Evolutionary conservation across 2,797 vertebrate genomes (phyloP).

Genomic region (Intellagama lesueurii): DNA sequence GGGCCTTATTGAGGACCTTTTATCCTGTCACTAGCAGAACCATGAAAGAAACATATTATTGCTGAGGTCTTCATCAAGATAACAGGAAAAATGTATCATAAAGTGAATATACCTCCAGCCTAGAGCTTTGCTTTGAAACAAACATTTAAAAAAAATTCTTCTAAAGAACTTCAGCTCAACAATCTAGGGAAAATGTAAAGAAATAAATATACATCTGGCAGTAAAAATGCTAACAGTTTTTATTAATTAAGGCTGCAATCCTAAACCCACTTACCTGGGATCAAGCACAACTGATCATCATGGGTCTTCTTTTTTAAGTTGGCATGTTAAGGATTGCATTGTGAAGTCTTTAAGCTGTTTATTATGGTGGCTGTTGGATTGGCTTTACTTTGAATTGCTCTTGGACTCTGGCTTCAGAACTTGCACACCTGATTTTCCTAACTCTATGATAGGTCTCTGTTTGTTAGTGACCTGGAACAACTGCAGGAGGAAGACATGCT

Average conservation of each 20-base stretch:
- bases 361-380: too few relatives aligned
- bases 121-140: slow-evolving; percentile 69
- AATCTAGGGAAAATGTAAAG: slow-evolving; percentile 52
- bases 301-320: background rate
- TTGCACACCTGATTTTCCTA: too few relatives aligned
- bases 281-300: background rate
- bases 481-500: too few relatives aligned
- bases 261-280: too few relatives aligned
- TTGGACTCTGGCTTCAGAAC: too few relatives aligned
- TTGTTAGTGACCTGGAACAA: too few relatives aligned
- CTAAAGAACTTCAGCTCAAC: slow-evolving; percentile 64
- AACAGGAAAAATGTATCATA: slow-evolving; percentile 57
- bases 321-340: background rate
- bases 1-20: slow-evolving; percentile 23
- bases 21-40: slow-evolving; percentile 49
- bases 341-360: slow-evolving; percentile 1
- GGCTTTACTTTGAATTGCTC: too few relatives aligned
- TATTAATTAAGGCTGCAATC: slow-evolving; percentile 40
- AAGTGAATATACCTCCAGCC: slow-evolving; percentile 48
- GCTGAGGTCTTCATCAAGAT: slow-evolving; percentile 53
- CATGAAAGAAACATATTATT: slow-evolving; percentile 24
- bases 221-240: slow-evolving; percentile 26
- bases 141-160: slow-evolving; percentile 51
- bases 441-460: too few relatives aligned
- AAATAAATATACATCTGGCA: slow-evolving; percentile 64